Percentiles rank a stretch among this genome's conserved stretches.
These are phyloP conservation scores for Drosophila busckii DNA, from an alignment of 1,140 invertebrate species.

Conservation along the genomic window DNA sequence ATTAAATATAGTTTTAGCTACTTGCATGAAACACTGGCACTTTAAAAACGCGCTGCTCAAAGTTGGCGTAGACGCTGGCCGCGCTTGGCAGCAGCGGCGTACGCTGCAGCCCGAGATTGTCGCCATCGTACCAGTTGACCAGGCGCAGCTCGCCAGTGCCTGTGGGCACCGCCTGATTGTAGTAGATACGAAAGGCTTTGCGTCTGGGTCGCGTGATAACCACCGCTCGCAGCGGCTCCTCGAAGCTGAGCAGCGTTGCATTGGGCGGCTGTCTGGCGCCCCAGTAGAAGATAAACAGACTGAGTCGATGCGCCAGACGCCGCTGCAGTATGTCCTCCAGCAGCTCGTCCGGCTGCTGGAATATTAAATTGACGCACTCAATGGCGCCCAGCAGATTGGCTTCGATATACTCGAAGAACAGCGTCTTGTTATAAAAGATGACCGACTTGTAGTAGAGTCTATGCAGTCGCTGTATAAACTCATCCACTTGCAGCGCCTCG, in stretches of 20 bases:
- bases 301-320: constrained; percentile 65
- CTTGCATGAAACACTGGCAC: constrained; percentile 85
- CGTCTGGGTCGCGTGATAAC: constrained; percentile 64
- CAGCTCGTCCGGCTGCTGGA: constrained; percentile 52
- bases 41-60: constrained; percentile 82
- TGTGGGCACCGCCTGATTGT: constrained; percentile 83
- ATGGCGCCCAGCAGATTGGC: constrained; percentile 55
- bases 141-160: constrained; percentile 80
- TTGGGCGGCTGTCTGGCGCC: constrained; percentile 55
- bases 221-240: constrained; percentile 67
- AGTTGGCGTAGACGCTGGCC: constrained; percentile 82
- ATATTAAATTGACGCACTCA: constrained; percentile 71
- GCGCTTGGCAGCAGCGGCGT: constrained; percentile 82
- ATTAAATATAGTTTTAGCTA: too few relatives aligned
- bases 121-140: constrained; percentile 85
- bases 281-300: constrained; percentile 76
- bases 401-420: constrained; percentile 69
- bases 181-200: constrained; percentile 82
- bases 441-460: constrained; percentile 59
- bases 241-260: constrained; percentile 25
- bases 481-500: constrained; percentile 44
- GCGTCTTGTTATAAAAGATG: constrained; percentile 57
- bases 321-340: constrained; percentile 41
- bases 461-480: constrained; percentile 60
- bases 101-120: constrained; percentile 80